Evolutionary conservation across 2,888 invertebrate species (phyloP), one percentile per base, ranked within the genome.

Genomic region (Ichneumon xanthorius): DNA sequence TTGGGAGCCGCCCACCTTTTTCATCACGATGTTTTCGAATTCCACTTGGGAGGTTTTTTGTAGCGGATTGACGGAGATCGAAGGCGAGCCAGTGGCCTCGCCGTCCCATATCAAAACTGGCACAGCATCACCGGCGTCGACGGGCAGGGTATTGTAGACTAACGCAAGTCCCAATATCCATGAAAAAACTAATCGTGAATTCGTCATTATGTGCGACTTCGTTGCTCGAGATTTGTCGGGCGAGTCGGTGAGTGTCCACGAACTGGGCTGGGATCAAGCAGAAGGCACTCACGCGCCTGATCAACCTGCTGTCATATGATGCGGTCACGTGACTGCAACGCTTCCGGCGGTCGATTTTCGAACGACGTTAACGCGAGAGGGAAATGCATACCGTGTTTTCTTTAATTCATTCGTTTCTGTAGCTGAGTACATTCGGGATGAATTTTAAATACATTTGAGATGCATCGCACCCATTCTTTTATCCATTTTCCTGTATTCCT

Each of bases 21-120:
- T 90, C 61, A 92, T 89, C 6, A 96, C 77, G 37, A 94, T 89
- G 19, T 84, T 88, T 37, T 92, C 91, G 87, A 95, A 95, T 77
- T 95, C 94, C 0, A 89, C 82, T 14, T 91, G 87, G 0, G 93
- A 88, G 0, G 94, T 90, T 75, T 92, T 93, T 9, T 90, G 86
- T 3, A 95, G 86, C 7, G 92, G 92, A 87, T 91, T 91, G 4
- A 88, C 88, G 45, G 85, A 73, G 55, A 48, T 78, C 71, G 37
- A 67, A 22, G 78, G 50, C 30, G 84, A 82, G 65, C 65, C 84
- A 22, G 77, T 76, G 26, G 80, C 55, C 55, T 82, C 89, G 73
- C 94, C 86, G 85, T 95, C 96, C 96, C 96, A 96, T 84, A 96
- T 88, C 87, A 95, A 94, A 68, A 96, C 96, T 87, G 96, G 96